Evolutionary conservation across 2,888 invertebrate genomes (phyloP).

Genomic region (Prosopocoilus inquinatus): DNA sequence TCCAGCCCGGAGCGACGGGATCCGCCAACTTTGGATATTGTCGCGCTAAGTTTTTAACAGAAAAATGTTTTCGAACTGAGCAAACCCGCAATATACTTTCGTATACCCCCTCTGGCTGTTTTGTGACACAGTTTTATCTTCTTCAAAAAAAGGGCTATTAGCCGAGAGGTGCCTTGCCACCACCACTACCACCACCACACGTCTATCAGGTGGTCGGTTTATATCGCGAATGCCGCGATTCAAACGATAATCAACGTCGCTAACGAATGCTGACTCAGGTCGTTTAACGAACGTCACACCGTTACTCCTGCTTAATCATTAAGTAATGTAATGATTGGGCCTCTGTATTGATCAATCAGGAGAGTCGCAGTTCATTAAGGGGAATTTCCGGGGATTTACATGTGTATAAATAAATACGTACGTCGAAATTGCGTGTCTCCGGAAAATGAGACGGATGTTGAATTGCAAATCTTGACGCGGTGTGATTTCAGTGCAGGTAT

Average conservation of each 20-base stretch:
- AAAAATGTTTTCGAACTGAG: slow-evolving; percentile 42
- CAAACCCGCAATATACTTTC: slow-evolving; percentile 39
- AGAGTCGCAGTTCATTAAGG: slow-evolving; percentile 35
- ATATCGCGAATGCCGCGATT: slow-evolving; percentile 11
- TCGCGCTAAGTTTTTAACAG: slow-evolving; percentile 39
- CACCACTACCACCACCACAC: no score
- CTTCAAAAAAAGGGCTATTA: slow-evolving; percentile 24
- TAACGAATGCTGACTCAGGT: slow-evolving; percentile 45
- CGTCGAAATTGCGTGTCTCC: no score
- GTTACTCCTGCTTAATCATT: slow-evolving; percentile 42
- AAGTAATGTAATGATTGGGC: slow-evolving; percentile 43
- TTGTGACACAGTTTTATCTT: slow-evolving; percentile 35
- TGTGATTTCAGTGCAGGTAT: slow-evolving; percentile 20
- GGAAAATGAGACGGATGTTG: slow-evolving; percentile 8
- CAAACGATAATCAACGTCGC: slow-evolving; percentile 26
- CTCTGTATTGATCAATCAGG: slow-evolving; percentile 39
- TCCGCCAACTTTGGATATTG: slow-evolving; percentile 40
- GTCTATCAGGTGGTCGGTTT: not conserved
- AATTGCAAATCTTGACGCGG: slow-evolving; percentile 12
- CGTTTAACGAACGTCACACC: slow-evolving; percentile 34
- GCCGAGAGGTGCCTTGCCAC: not conserved
- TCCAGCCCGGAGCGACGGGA: slow-evolving; percentile 35
- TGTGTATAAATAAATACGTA: no score
- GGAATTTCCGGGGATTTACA: slow-evolving; percentile 3
- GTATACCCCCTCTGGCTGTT: slow-evolving; percentile 34